Percentiles rank a stretch among this genome's conserved stretches.
These are phyloP conservation scores for Tinamus guttatus DNA, from an alignment of 2,113 vertebrate genomes.

Conservation along the genomic window DNA sequence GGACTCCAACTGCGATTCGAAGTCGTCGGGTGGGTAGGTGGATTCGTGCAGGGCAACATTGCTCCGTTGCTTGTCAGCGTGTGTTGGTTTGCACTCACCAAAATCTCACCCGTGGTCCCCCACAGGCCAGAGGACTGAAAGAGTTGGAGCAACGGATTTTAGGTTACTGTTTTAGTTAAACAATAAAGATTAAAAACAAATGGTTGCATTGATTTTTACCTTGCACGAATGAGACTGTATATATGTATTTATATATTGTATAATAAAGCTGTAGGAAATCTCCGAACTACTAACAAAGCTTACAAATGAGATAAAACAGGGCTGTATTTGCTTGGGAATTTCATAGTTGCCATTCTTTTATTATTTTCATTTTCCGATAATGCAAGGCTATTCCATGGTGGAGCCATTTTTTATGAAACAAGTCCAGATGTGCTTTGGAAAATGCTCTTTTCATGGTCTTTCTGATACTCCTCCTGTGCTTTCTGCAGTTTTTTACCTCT, in stretches of 20 bases:
- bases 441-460: constrained; percentile 72
- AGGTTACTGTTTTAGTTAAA: neutral
- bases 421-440: constrained; percentile 63
- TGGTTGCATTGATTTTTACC: neutral
- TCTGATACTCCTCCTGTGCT: constrained; percentile 81
- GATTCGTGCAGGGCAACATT: neutral
- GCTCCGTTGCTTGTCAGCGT: neutral
- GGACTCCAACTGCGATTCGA: fast-evolving
- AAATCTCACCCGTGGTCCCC: neutral
- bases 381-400: neutral
- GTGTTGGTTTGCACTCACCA: neutral
- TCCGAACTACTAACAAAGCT: constrained; percentile 30
- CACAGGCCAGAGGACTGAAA: fast-evolving
- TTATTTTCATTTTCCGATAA: neutral
- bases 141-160: neutral
- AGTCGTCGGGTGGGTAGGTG: neutral
- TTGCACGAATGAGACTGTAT: constrained; percentile 40
- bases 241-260: neutral
- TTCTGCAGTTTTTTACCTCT: constrained; percentile 74
- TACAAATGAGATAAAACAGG: constrained; percentile 49
- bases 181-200: constrained; percentile 12
- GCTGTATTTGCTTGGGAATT: neutral
- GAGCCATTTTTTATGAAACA: constrained; percentile 20
- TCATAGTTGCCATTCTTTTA: neutral
- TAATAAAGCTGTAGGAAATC: constrained; percentile 60